Evolutionary conservation across 2,888 invertebrate species (phyloP), one percentile per base, ranked within the genome.

Genomic region (Phasia obesa): DNA sequence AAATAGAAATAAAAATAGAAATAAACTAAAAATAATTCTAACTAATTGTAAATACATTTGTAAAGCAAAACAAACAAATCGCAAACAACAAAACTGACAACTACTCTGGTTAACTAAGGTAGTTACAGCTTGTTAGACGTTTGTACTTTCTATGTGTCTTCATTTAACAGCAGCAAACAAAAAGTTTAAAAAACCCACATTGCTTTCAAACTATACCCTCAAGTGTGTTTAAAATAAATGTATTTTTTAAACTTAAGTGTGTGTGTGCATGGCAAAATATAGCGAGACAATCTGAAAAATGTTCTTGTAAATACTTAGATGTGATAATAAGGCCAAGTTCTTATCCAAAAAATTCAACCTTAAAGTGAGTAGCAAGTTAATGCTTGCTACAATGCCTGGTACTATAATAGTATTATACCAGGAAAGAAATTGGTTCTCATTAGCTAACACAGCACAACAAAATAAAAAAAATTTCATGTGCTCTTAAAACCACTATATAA

Each of bases 1-100:
- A 42, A n/a, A 35, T 11, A 42, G n/a, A 13, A 42, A 15, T 4
- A 57, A n/a, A 47, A 70, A 47, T 17, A 47, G 31, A 70, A 57
- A 47, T 13, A 42, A 69, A 21, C 27, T 57, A 31, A 70, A 47
- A 59, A 31, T 31, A 47, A 70, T 35, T 59, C 21, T n/a, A 70
- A 70, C 44, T 70, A 70, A 70, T 70, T 70, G 57, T 47, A 59
- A 70, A 59, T 47, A 70, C 31, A 59, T 59, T 21, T 59, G 47
- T 59, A 59, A 27, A 47, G 17, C n/a, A 31, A 47, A 70, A 27
- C 6, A 19, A 17, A 38, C 11, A 69, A 19, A 19, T n/a, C n/a
- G n/a, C 4, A 55, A 44, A 69, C 13, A 27, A 27, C 38, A 19
- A 21, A 31, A 57, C 23, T 51, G 53, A 57, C 27, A 57, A 47